Base-by-base conservation (phyloP, 2,113 vertebrate genomes). In the Poeciliopsis retropinna region DNA sequence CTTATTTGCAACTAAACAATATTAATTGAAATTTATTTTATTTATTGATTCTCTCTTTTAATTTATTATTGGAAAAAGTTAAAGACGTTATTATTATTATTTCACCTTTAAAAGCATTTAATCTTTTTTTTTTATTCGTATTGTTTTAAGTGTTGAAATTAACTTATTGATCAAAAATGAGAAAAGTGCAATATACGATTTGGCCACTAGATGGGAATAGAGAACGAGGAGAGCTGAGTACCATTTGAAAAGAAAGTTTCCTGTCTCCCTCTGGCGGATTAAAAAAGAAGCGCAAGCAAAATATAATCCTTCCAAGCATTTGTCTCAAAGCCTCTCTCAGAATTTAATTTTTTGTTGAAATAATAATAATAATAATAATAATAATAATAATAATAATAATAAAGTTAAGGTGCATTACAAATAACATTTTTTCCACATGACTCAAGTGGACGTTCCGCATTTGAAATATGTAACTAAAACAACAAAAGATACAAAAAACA, bases 221-320 rank as follows among this genome's bases (percentile, higher is more conserved):
- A 79, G 73, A 74, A 67, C n/a, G 0, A 32, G 6, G 1, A 72
- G 13, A 4, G 22, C 28, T 68, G 27, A 60, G 51, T 13, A 3
- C 34, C 10, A 12, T 12, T 60, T 30, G 73, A 25, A 39, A 15
- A 64, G 25, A 1, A 4, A 64, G 32, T 41, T 34, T 41, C 70
- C 39, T 87, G 84, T 81, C 87, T 77, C 88, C 81, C 83, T 3
- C 89, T 82, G 30, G 81, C 87, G 91, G 14, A 60, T 2, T 0
- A 79, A 51, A 22, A 3, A 14, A 9, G 13, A 78, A 83, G 1
- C 67, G 15, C 25, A 78, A 27, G 9, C 60, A 19, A 27, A 44
- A 15, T 12, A 1, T 15, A 39, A 76, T 44, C 15, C 41, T 44
- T 44, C 15, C 15, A 44, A 0, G 41, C 14, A 44, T 44, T 14